These are phyloP conservation scores for Venturia canescens DNA, from an alignment of 1,140 invertebrate species.

Conservation along the genomic window DNA sequence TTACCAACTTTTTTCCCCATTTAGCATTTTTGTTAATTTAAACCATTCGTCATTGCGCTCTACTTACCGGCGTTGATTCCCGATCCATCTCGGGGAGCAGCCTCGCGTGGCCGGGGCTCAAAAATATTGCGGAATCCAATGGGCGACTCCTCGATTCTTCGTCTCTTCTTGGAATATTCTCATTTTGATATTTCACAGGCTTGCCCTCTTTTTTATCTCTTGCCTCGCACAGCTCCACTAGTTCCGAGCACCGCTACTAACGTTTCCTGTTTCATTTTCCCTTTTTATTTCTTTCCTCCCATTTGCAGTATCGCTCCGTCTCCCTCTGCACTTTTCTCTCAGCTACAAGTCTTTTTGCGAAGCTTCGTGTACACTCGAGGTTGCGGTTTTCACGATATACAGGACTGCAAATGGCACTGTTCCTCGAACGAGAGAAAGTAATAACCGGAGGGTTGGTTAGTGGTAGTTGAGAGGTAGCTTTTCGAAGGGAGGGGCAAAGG, in stretches of 20 bases:
- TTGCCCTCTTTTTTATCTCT: background rate
- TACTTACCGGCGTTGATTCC: too few relatives aligned
- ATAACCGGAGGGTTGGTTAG: conserved; percentile 10
- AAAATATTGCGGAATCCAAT: background rate
- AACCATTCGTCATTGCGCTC: too few relatives aligned
- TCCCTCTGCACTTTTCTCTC: background rate
- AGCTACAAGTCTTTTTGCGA: background rate
- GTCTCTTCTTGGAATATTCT: background rate
- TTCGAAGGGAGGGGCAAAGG: background rate
- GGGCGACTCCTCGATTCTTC: background rate
- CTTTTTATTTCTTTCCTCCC: conserved; percentile 13
- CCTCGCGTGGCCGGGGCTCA: background rate
- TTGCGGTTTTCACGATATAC: background rate
- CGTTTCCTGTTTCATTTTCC: background rate
- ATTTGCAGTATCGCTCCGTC: background rate
- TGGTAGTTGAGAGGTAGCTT: background rate
- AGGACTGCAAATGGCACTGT: background rate
- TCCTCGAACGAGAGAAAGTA: conserved; percentile 10
- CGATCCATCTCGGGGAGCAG: background rate
- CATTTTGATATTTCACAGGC: background rate
- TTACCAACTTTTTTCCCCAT: too few relatives aligned
- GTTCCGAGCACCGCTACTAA: conserved; percentile 3
- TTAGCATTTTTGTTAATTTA: too few relatives aligned
- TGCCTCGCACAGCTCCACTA: background rate
- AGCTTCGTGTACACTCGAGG: background rate